Evolutionary conservation across 1,140 invertebrate genomes (phyloP), one percentile per base, ranked within the genome.

Genomic region (Cyphomyrmex costatus): DNA sequence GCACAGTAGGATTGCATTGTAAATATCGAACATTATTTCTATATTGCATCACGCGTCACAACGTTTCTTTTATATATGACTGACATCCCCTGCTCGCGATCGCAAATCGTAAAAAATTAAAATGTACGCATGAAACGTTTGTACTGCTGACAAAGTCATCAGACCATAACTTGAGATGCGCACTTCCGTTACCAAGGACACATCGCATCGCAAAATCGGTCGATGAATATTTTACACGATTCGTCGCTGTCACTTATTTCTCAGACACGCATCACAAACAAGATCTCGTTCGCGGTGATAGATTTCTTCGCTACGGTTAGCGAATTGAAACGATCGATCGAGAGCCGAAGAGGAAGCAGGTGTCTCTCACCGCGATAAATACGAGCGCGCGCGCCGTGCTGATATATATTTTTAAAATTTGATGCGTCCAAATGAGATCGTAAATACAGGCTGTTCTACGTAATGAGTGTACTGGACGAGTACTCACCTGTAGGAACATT

Each of bases 401-500:
- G 46, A 65, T 85, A 51, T 78, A 73, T 58, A 78, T 85, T 85
- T 85, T 65, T 78, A 30, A 85, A 85, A 78, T 85, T 85, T 36
- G 14, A 24, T 53, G 21, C 82, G 30, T 65, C 46, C n/a, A 73
- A 86, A 86, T 65, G 68, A 84, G 63, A 19, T 51, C 77, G 63
- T 82, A 86, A 86, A 86, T 82, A 70, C 30, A 33, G 36, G 51
- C 42, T 71, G 66, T 53, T 82, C 76, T 61, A 70, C 63, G 65
- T 86, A 79, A 86, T 86, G 58, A 86, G 63, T 49, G 51, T 53
- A 60, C 21, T 3, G n/a, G 42, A 65, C 36, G 30, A 51, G 65
- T 27, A 85, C 93, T 96, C 96, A 99, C 98, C 97, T 99, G 98
- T 91, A 99, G 96, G 96, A 99, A 99, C 97, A 98, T 98, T 96